A percentile compares a stretch with the other conserved stretches of the same genome.
Conservation (phyloP, 64 coral and sea anemone genomes). For the Montipora efflorescens region DNA sequence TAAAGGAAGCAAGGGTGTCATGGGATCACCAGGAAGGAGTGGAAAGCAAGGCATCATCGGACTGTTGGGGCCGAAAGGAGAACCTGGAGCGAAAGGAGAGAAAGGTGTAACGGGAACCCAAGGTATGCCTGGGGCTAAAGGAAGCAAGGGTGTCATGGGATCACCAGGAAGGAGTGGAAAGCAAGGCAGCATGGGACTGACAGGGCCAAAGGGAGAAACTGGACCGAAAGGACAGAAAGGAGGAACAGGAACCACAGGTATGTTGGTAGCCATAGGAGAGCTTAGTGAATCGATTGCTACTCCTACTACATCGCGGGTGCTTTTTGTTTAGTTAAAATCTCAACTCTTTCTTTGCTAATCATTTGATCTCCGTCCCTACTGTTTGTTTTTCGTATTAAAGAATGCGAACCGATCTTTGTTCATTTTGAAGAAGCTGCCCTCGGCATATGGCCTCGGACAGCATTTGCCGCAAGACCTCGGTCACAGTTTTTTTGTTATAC, state of each 20-base stretch:
- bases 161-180: not conserved
- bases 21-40: not conserved
- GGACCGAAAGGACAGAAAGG: not conserved
- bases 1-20: not conserved
- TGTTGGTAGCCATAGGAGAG: not conserved
- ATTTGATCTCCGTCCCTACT: too few species aligned
- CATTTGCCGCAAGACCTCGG: too few species aligned
- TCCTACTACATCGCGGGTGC: too few species aligned
- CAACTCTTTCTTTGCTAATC: too few species aligned
- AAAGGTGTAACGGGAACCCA: not conserved
- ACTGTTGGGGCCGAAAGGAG: not conserved
- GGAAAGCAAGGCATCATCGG: not conserved
- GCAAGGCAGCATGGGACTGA: too few species aligned
- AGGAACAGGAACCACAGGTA: not conserved
- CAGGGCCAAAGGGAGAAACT: not conserved
- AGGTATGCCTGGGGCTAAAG: not conserved
- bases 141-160: not conserved
- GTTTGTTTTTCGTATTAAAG: too few species aligned
- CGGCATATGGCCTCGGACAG: too few species aligned
- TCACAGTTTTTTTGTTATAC: too few species aligned
- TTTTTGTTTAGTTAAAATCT: too few species aligned
- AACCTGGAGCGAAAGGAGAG: not conserved
- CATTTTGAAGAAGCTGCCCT: too few species aligned
- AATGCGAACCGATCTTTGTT: too few species aligned
- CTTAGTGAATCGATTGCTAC: too few species aligned